Conservation (phyloP, 2,888 invertebrate species). For the Sycophila texana region DNA sequence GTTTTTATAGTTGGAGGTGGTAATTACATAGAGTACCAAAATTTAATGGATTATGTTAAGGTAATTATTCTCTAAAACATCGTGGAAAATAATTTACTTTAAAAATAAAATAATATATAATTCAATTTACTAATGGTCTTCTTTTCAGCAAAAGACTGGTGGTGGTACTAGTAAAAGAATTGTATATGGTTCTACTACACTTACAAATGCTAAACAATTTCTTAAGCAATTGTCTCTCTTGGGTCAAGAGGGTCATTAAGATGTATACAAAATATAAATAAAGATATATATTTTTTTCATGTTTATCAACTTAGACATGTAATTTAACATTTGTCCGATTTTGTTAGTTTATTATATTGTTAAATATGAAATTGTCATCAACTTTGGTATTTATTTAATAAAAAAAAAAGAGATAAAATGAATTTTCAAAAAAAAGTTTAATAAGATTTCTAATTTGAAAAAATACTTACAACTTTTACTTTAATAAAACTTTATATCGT, state of each 20-base stretch:
- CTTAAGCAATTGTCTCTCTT: slow-evolving; percentile 91
- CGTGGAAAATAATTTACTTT: background rate
- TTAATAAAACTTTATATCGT: slow-evolving; percentile 53
- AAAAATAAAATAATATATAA: slow-evolving; percentile 15
- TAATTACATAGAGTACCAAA: slow-evolving; percentile 99
- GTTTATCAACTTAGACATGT: slow-evolving; percentile 9
- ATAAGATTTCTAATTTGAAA: slow-evolving; percentile 23
- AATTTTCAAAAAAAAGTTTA: slow-evolving; percentile 45
- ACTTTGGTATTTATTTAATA: slow-evolving; percentile 45
- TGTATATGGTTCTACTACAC: slow-evolving; percentile 95
- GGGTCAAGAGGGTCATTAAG: slow-evolving; percentile 83
- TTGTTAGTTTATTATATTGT: slow-evolving; percentile 39
- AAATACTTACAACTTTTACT: slow-evolving; percentile 16
- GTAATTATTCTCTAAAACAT: slow-evolving; percentile 71
- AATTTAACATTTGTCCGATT: slow-evolving; percentile 29
- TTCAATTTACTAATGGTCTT: slow-evolving; percentile 12
- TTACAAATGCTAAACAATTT: slow-evolving; percentile 96
- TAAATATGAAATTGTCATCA: slow-evolving; percentile 36
- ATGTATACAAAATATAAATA: slow-evolving; percentile 46
- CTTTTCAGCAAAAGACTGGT: slow-evolving; percentile 83
- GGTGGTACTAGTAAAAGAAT: slow-evolving; percentile 86
- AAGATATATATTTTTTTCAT: slow-evolving; percentile 46
- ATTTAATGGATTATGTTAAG: slow-evolving; percentile 96
- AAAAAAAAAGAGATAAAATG: slow-evolving; percentile 12
- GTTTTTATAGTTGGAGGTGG: slow-evolving; percentile 96